Conservation (phyloP, 2,888 invertebrate genomes). For the Mesorhabditis belari region DNA sequence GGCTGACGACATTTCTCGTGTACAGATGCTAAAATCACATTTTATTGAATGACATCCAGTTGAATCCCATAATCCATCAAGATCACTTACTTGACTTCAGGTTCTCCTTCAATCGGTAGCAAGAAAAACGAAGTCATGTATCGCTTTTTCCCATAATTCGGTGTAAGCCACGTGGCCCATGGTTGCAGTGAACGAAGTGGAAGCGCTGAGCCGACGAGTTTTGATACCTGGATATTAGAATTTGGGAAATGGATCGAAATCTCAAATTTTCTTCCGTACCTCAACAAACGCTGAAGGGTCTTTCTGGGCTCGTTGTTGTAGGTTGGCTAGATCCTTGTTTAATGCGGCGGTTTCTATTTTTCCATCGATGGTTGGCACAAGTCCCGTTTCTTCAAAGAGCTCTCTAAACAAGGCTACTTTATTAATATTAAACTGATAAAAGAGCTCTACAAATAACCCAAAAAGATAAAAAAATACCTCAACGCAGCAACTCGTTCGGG, state of each 20-base stretch:
- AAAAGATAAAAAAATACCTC: slow-evolving; percentile 1
- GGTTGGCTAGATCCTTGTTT: slow-evolving; percentile 6
- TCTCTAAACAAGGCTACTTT: slow-evolving; percentile 20
- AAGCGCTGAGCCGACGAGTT: neutral
- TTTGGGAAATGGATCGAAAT: too few species aligned
- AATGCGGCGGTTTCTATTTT: slow-evolving; percentile 13
- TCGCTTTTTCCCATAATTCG: slow-evolving; percentile 20
- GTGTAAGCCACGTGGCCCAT: slow-evolving; percentile 46
- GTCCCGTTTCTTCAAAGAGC: slow-evolving; percentile 48
- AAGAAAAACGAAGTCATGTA: slow-evolving; percentile 43
- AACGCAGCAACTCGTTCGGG: slow-evolving; percentile 15
- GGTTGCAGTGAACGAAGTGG: neutral
- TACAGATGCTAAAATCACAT: slow-evolving; percentile 16
- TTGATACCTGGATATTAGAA: too few species aligned
- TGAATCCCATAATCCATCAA: neutral
- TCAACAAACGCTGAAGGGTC: slow-evolving; percentile 10
- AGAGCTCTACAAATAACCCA: neutral
- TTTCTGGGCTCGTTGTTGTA: slow-evolving; percentile 14
- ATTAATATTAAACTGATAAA: neutral
- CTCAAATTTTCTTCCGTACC: neutral
- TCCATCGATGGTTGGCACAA: slow-evolving; percentile 30
- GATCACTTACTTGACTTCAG: neutral
- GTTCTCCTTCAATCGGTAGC: slow-evolving; percentile 23
- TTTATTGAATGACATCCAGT: neutral
- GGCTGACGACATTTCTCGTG: slow-evolving; percentile 27